Base-by-base conservation (phyloP, 2,797 vertebrate genomes). In the Hypotaenidia okinawae region DNA sequence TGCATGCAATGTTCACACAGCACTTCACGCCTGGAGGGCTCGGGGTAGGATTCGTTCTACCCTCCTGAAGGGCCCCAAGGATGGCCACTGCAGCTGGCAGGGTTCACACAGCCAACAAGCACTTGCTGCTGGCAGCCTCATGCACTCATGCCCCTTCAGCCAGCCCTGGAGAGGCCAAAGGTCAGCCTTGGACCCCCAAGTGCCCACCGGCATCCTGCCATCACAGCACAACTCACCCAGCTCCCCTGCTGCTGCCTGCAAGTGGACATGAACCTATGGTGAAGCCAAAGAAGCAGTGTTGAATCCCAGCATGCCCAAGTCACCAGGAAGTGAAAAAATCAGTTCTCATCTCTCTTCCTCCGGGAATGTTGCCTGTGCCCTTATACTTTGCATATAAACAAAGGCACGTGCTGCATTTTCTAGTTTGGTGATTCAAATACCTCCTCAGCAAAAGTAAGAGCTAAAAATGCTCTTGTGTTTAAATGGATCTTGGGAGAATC, bases 1-100 rank as follows among this genome's bases (percentile, higher is more conserved):
- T 12, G 13, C 35, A 13, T 2, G 3, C 0, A 1, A 33, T 23
- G 55, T 6, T 69, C 8, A 51, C 23, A 4, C 5, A 9, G 61
- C 43, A 77, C 2, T 16, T 18, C 22, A 39, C 4, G 15, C 4
- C 14, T 43, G n/a, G 13, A 32, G 13, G 6, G 11, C 39, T 47
- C 17, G 10, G 16, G 25, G 13, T 51, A 11, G 39, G 25, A 74
- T 64, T 61, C 13, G 10, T 25, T 18, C 11, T 10, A 1, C 21
- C 30, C 24, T 77, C n/a, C 61, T 27, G 5, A 74, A 80, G 24
- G 28, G 19, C 13, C 16, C 28, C 30, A 59, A 47, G 25, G 37
- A n/a, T 28, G 47, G 41, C 3, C 3, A 6, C n/a, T 49, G 83
- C 13, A 76, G 18, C 37, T 85, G 63, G 16, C 35, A 74, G 57